Evolutionary conservation across 2,888 invertebrate genomes (phyloP), one percentile per base, ranked within the genome.

Genomic region (Pandemis corylana): DNA sequence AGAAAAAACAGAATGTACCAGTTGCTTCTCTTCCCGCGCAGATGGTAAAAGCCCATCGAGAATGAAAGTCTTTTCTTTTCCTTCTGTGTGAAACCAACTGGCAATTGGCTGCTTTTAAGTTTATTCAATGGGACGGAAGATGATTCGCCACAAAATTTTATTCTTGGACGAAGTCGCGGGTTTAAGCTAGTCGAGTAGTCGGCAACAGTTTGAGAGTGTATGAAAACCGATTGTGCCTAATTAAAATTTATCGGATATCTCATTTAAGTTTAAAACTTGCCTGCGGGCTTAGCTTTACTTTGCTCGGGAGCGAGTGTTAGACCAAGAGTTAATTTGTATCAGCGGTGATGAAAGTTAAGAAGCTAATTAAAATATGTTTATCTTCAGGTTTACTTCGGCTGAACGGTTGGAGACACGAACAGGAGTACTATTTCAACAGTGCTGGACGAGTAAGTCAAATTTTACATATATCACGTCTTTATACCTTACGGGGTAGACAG

Each of bases 361-460:
- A 65, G 41, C 41, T 74, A 69, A 74, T 69, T 51, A 61, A 13
- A 69, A 12, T 66, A 2, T 66, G 7, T 71, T 69, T 62, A 46
- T 59, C 20, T 75, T 67, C 62, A 75, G 75, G 75, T 75, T 44
- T n/a, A 4, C n/a, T 62, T 62, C n/a, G 61, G 44, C 59, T n/a
- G 53, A 13, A 6, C 36, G 42, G 46, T 53, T 71, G 71, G 61
- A 61, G 53, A 15, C 36, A 20, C 59, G 61, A n/a, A 62, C 53
- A n/a, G 59, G 68, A 71, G 64, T 69, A 41, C 67, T 61, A 41
- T 67, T 67, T 71, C 70, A 62, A 44, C 51, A 75, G 75, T 71
- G 63, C 75, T 75, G 75, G 75, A 75, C 62, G 75, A 75, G 75
- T 75, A 20, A 75, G 75, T 75, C 51, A 15, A 42, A 10, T 36